Conservation (phyloP, 2,888 invertebrate species). For the Cephus rjabovi region DNA sequence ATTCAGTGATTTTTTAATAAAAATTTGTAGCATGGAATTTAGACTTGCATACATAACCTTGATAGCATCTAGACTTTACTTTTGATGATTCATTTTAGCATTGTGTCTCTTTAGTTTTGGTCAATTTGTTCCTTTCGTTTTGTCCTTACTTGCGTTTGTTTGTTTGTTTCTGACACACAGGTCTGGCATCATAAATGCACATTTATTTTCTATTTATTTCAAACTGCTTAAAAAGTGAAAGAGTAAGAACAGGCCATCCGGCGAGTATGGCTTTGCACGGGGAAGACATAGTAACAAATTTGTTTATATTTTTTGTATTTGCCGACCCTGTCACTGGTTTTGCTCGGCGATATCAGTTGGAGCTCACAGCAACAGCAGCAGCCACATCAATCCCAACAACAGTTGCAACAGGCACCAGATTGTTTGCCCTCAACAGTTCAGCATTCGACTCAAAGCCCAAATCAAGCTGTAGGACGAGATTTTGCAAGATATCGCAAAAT, state of each 20-base stretch:
- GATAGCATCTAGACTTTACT: too few species aligned
- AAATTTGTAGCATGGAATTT: too few species aligned
- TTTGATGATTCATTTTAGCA: too few species aligned
- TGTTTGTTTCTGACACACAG: constrained; percentile 66
- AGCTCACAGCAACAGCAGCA: constrained; percentile 39
- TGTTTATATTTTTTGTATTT: constrained; percentile 68
- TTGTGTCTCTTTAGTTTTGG: constrained; percentile 22
- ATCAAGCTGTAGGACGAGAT: constrained; percentile 33
- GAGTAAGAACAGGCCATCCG: constrained; percentile 29
- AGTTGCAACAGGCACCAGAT: too few species aligned
- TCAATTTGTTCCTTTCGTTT: constrained; percentile 35
- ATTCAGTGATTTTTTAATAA: too few species aligned
- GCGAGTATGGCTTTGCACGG: constrained; percentile 43
- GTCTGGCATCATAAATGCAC: constrained; percentile 62
- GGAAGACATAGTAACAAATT: constrained; percentile 62
- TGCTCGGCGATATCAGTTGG: constrained; percentile 60
- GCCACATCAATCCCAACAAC: constrained; percentile 6
- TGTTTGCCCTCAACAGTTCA: too few species aligned
- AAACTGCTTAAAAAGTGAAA: constrained; percentile 39
- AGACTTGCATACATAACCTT: too few species aligned
- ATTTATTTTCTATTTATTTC: constrained; percentile 65
- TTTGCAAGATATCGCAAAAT: constrained; percentile 48
- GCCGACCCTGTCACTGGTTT: constrained; percentile 60
- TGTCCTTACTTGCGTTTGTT: constrained; percentile 60
- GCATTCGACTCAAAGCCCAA: constrained; percentile 3